Percentiles rank a stretch among this genome's conserved stretches.
Conservation (phyloP, 2,113 vertebrate genomes). For the Catharus minimus region DNA sequence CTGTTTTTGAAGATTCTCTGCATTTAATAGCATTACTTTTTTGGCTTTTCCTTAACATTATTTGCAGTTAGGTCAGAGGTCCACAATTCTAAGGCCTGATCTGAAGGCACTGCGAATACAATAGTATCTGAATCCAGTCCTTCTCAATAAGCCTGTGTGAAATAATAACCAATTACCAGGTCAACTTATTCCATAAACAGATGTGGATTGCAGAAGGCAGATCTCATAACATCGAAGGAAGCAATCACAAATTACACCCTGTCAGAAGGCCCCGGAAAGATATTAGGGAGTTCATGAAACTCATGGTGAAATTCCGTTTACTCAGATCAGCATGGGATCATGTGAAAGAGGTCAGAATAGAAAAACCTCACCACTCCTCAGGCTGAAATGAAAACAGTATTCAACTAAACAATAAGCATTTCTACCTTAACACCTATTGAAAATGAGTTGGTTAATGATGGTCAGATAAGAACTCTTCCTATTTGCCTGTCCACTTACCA, state of each 20-base stretch:
- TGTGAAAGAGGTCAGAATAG: background rate
- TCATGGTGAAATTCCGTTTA: background rate
- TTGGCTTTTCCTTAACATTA: background rate
- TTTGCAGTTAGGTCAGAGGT: background rate
- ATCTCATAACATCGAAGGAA: background rate
- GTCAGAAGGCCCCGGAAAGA: background rate
- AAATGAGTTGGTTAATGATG: background rate
- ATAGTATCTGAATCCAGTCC: background rate
- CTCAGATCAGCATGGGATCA: background rate
- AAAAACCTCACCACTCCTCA: background rate
- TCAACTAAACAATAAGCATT: background rate
- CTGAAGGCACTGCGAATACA: background rate
- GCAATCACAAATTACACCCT: background rate
- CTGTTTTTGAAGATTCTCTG: constrained; percentile 39
- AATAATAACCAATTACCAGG: background rate
- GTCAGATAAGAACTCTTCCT: background rate
- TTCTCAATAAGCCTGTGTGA: background rate
- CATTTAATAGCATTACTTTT: background rate
- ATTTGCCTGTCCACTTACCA: background rate
- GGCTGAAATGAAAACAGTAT: background rate
- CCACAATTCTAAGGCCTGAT: background rate
- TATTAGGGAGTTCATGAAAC: background rate
- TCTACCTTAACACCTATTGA: background rate
- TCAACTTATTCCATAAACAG: background rate
- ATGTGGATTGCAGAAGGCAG: background rate